These are phyloP conservation scores for Scaptomyza hsui DNA, from an alignment of 1,140 invertebrate species.

Conservation along the genomic window DNA sequence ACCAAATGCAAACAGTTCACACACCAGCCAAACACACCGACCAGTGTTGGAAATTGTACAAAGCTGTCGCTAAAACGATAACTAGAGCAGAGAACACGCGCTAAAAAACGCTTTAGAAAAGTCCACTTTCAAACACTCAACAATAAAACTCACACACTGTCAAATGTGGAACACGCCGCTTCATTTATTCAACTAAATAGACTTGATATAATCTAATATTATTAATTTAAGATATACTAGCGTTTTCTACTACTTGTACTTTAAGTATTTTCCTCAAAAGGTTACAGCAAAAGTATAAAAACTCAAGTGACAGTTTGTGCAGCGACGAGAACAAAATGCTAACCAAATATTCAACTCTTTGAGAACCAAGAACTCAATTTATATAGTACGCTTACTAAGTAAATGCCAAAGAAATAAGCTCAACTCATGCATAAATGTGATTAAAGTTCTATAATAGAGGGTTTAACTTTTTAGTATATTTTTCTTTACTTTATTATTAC, in stretches of 20 bases:
- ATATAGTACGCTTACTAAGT: conserved; percentile 24
- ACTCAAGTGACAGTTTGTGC: conserved; percentile 65
- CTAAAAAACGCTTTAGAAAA: conserved; percentile 56
- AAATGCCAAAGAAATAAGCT: conserved; percentile 38
- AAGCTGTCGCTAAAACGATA: conserved; percentile 46
- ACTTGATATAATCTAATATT: conserved; percentile 19
- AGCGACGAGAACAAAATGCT: conserved; percentile 40
- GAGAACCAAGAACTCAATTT: conserved; percentile 68
- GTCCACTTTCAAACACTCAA: conserved; percentile 27
- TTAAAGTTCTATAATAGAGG: conserved; percentile 20
- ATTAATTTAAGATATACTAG: conserved; percentile 38
- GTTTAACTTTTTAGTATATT: conserved; percentile 24
- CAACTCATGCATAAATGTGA: conserved; percentile 82
- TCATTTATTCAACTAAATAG: conserved; percentile 31
- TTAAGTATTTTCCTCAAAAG: conserved; percentile 41
- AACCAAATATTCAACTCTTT: conserved; percentile 61
- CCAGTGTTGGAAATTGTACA: conserved; percentile 56
- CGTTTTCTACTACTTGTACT: conserved; percentile 38
- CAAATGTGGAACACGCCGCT: conserved; percentile 49
- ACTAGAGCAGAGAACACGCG: conserved; percentile 59
- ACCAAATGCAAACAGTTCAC: conserved; percentile 57
- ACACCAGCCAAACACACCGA: conserved; percentile 32
- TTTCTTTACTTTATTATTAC: conserved; percentile 32
- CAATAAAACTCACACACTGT: conserved; percentile 31
- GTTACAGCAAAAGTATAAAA: conserved; percentile 50